Evolutionary conservation across 2,888 invertebrate species (phyloP), one percentile per base, ranked within the genome.

Genomic region (Hydrotaea cyrtoneurina): DNA sequence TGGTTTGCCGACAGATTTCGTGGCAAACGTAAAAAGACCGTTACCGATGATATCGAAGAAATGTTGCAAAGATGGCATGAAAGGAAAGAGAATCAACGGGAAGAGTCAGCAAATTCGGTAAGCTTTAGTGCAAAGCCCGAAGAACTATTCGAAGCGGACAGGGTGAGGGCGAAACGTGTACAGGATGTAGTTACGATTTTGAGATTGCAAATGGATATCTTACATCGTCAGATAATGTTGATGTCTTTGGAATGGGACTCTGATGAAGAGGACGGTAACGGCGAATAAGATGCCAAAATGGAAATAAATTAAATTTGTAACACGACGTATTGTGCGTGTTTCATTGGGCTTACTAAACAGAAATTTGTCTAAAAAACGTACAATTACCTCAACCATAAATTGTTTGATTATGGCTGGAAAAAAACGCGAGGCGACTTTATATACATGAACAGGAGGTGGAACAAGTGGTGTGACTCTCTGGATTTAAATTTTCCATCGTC

Each of bases 21-120:
- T 2, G 11, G 59, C 17, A 59, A 26, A 11, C 23, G 2, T 13
- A 21, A 13, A 13, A 2, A 26, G 7, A 88, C 87, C 1, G 87
- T 89, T 4, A 50, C 57, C 0, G 85, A 87, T 62, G 85, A 88
- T 69, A 85, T 90, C 3, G 39, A 77, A 8, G 8, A 17, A 0
- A 21, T 71, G 5, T 36, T 89, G 15, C 77, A 80, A 31, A 53
- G 74, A 31, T 43, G 74, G 1, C 77, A 83, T 0, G 31, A 74
- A 1, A 73, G 64, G 72, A 19, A 50, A 1, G 31, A 72, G 36
- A 39, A 71, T 15, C 1, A 1, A 11, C 0, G 0, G 19, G 17
- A 19, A n/a, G 7, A 17, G 10, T 55, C 17, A 2, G 21, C 57
- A n/a, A 59, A 36, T 0, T 1, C 1, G 0, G 11, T 19, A n/a